A percentile compares a stretch with the other conserved stretches of the same genome.
Conservation (phyloP, 2,888 invertebrate species). For the Catotricha subobsoleta region DNA sequence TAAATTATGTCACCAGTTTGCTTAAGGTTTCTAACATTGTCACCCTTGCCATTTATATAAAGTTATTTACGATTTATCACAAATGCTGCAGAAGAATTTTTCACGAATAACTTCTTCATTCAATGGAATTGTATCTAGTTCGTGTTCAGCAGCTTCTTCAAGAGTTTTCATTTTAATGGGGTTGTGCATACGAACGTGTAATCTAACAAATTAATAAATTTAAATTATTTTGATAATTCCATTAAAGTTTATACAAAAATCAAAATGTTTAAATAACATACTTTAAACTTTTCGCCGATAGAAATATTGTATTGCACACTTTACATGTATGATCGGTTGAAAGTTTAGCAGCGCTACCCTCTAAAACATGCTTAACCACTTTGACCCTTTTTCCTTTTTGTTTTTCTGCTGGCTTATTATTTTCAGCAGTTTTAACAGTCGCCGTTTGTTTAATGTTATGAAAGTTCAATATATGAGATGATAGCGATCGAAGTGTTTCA, state of each 20-base stretch:
- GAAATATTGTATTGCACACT: conserved; percentile 49
- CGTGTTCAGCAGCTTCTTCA: conserved; percentile 16
- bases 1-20: too few species aligned
- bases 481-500: too few species aligned
- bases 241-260: neutral
- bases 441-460: too few species aligned
- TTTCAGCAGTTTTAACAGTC: neutral
- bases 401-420: neutral
- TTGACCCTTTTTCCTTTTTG: neutral
- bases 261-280: conserved; percentile 12
- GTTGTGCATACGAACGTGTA: conserved; percentile 58
- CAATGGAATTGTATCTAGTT: conserved; percentile 19
- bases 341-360: too few species aligned
- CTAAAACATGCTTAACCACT: neutral
- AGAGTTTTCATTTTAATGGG: conserved; percentile 39
- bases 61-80: conserved; percentile 30
- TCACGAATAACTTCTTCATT: conserved; percentile 14
- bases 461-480: too few species aligned
- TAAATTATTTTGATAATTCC: neutral
- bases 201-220: conserved; percentile 17
- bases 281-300: conserved; percentile 39
- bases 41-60: neutral
- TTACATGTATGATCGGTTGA: conserved; percentile 30
- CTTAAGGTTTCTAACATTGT: too few species aligned
- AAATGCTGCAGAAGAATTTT: conserved; percentile 34